phyloP scores from a whole-genome alignment of 2,797 vertebrate genomes.

The Tarsius wallacei region DNA sequence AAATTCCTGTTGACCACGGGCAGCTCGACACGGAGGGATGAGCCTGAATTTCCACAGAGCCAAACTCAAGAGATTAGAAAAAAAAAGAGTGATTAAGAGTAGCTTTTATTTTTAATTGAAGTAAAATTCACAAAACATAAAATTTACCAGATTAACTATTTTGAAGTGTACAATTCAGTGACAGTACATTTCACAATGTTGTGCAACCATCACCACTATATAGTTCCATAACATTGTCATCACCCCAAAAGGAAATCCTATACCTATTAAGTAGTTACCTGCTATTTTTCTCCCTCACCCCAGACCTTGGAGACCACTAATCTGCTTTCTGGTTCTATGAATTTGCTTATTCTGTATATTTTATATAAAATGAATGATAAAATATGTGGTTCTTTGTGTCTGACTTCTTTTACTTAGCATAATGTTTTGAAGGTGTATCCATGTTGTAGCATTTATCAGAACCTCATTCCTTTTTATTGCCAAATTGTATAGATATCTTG shows the following conservation, averaged over 20 bases:
- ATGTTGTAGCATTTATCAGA: background rate
- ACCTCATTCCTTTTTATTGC: slow-evolving; percentile 4
- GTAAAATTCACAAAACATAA: slow-evolving; percentile 4
- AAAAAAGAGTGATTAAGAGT: slow-evolving; percentile 81
- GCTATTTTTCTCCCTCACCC: background rate
- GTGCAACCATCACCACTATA: background rate
- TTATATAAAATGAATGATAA: slow-evolving; percentile 35
- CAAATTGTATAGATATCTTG: background rate
- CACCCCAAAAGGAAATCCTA: background rate
- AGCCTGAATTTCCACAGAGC: no score
- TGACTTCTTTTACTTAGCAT: slow-evolving; percentile 15
- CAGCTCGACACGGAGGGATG: no score
- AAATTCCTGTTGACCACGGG: no score
- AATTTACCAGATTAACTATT: background rate
- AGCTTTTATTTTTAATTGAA: background rate
- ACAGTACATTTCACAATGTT: background rate
- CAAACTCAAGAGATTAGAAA: no score
- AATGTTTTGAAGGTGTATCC: background rate
- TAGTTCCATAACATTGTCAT: background rate
- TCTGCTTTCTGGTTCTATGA: slow-evolving; percentile 6
- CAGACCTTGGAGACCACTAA: background rate
- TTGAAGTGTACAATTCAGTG: background rate
- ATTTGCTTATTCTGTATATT: slow-evolving; percentile 27
- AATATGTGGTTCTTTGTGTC: background rate
- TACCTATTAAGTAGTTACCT: background rate